phyloP scores from a whole-genome alignment of 2,797 vertebrate species.

The Xenops minutus region DNA sequence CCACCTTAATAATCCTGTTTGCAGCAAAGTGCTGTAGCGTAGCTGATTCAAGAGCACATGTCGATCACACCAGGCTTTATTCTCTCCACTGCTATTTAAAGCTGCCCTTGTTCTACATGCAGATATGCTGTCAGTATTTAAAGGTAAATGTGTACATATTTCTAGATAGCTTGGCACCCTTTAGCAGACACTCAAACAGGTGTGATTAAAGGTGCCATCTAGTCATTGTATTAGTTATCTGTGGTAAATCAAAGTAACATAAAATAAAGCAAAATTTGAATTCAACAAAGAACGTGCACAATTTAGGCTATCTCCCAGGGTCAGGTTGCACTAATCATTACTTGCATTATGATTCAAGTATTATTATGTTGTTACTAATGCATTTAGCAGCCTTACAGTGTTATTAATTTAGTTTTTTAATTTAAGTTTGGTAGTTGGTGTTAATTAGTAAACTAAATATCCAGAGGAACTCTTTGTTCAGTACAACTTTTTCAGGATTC shows the following conservation, averaged over 20 bases:
- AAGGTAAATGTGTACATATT: background rate
- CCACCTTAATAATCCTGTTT: background rate
- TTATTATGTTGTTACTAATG: background rate
- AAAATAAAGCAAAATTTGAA: background rate
- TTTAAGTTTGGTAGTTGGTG: background rate
- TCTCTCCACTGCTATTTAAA: conserved; percentile 56
- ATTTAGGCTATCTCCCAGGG: background rate
- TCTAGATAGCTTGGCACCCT: background rate
- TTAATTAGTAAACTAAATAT: background rate
- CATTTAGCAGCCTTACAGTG: background rate
- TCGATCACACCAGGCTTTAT: conserved; percentile 6
- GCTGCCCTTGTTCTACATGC: conserved; percentile 39
- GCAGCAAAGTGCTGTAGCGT: background rate
- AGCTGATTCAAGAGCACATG: conserved; percentile 27
- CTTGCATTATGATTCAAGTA: background rate
- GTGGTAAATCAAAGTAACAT: background rate
- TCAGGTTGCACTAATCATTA: background rate
- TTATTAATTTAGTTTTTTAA: background rate
- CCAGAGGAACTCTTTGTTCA: background rate
- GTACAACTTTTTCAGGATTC: background rate
- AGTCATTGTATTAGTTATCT: background rate
- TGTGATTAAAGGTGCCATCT: background rate
- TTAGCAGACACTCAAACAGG: background rate
- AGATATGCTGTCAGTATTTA: conserved; percentile 1
- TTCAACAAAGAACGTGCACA: background rate